These are phyloP conservation scores for Rhinichthys klamathensis DNA, from an alignment of 2,113 vertebrate species.

Conservation along the genomic window DNA sequence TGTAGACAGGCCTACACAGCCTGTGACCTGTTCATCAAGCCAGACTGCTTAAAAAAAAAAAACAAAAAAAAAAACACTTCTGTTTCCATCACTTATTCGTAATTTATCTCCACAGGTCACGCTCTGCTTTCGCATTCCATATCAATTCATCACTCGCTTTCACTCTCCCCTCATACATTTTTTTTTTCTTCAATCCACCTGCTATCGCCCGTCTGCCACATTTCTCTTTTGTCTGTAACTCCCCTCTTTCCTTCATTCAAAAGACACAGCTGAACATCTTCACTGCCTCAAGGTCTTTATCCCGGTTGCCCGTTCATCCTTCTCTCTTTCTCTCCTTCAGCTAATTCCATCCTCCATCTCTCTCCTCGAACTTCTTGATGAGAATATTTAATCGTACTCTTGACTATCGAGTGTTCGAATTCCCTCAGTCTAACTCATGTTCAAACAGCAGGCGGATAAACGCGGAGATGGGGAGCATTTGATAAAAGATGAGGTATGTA, in stretches of 20 bases:
- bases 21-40: constrained; percentile 46
- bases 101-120: constrained; percentile 21
- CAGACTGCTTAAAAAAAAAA: constrained; percentile 12
- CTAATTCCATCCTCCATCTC: neutral
- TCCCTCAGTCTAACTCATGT: constrained; percentile 28
- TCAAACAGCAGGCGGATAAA: constrained; percentile 14
- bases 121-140: neutral
- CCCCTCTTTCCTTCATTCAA: constrained; percentile 19
- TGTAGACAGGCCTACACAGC: constrained; percentile 29
- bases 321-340: constrained; percentile 1
- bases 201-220: constrained; percentile 23
- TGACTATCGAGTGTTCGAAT: constrained; percentile 32
- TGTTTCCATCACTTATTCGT: constrained; percentile 2
- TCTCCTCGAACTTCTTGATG: constrained; percentile 19
- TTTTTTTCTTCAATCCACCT: neutral
- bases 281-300: neutral
- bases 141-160: neutral
- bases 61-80: neutral
- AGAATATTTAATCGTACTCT: constrained; percentile 37
- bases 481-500: constrained; percentile 41
- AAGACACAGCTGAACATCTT: constrained; percentile 36
- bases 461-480: constrained; percentile 29
- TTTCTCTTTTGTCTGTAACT: constrained; percentile 28
- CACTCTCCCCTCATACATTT: neutral
- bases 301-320: neutral